Evolutionary conservation across 2,113 vertebrate genomes (phyloP).

Genomic region (Balaenoptera acutorostrata): DNA sequence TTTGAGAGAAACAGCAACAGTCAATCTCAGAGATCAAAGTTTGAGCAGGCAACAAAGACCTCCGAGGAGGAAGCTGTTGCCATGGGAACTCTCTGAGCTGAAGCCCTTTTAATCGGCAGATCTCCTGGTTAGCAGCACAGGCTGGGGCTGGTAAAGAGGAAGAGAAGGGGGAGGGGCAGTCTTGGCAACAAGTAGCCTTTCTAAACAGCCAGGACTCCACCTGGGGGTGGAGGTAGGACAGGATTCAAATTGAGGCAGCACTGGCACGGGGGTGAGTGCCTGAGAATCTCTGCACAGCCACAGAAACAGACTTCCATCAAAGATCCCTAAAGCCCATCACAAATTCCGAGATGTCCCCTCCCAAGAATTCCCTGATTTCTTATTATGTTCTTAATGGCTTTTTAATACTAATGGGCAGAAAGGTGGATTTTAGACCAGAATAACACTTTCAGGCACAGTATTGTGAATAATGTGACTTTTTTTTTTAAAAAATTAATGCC

Average conservation of each 20-base stretch:
- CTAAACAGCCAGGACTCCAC: slow-evolving; percentile 57
- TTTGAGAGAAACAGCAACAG: slow-evolving; percentile 72
- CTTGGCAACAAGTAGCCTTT: slow-evolving; percentile 79
- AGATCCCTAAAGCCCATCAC: background rate
- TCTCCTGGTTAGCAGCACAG: slow-evolving; percentile 76
- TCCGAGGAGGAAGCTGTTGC: slow-evolving; percentile 83
- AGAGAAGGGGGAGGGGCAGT: slow-evolving; percentile 55
- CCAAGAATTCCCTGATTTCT: background rate
- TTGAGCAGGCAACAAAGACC: slow-evolving; percentile 85
- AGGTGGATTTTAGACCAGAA: background rate
- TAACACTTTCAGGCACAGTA: background rate
- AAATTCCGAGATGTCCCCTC: background rate
- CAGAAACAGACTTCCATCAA: background rate
- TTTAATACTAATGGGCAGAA: background rate
- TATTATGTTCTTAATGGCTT: background rate
- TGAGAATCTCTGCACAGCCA: background rate
- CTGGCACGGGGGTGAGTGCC: background rate
- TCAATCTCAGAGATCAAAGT: slow-evolving; percentile 82
- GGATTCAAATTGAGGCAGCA: background rate
- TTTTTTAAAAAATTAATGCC: background rate
- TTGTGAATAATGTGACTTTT: background rate
- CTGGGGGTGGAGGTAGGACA: background rate
- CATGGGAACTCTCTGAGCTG: slow-evolving; percentile 83
- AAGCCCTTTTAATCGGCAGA: slow-evolving; percentile 80
- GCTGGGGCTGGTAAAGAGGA: slow-evolving; percentile 61